phyloP scores from a whole-genome alignment of 35 echinoderm and acorn worm species.

The Apostichopus californicus region DNA sequence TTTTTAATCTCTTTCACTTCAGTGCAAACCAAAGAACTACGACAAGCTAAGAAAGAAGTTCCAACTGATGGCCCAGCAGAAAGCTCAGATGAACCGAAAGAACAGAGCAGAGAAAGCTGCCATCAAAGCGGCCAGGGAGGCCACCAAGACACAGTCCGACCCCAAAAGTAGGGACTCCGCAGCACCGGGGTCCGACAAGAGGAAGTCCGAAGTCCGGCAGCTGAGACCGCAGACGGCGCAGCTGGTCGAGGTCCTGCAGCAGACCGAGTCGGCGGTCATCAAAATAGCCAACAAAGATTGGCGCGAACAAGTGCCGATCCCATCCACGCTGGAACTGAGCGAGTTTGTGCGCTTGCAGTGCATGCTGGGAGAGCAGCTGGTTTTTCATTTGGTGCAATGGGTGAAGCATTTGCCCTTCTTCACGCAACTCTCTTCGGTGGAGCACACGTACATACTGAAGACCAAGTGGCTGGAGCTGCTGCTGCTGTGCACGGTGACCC shows the following conservation, averaged over 20 bases:
- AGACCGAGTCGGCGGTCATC: slow-evolving; percentile 91
- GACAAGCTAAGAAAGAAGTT: slow-evolving; percentile 99
- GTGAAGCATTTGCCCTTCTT: slow-evolving; percentile 98
- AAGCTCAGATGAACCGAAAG: slow-evolving; percentile 87
- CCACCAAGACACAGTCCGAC: slow-evolving; percentile 78
- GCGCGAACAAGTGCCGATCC: slow-evolving; percentile 46
- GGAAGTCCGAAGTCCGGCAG: slow-evolving; percentile 64
- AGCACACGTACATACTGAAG: slow-evolving; percentile 97
- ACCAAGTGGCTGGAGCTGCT: slow-evolving; percentile 97
- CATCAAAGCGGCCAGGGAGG: slow-evolving; percentile 89
- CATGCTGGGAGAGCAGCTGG: slow-evolving; percentile 88
- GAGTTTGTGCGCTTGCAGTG: slow-evolving; percentile 88
- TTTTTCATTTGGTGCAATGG: slow-evolving; percentile 98
- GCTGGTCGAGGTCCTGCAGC: slow-evolving; percentile 94
- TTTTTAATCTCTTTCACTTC: not conserved
- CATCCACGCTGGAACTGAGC: slow-evolving; percentile 69
- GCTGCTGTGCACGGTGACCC: slow-evolving; percentile 82
- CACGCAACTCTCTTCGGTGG: slow-evolving; percentile 85
- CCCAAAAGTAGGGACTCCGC: slow-evolving; percentile 53
- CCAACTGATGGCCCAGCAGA: slow-evolving; percentile 95
- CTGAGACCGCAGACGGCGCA: slow-evolving; percentile 89
- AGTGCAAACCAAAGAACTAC: slow-evolving; percentile 99
- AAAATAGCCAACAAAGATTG: slow-evolving; percentile 73
- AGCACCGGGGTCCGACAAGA: not conserved
- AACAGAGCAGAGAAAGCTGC: slow-evolving; percentile 94